Evolutionary conservation across 2,888 invertebrate species (phyloP), one percentile per base, ranked within the genome.

Genomic region (Ophion ventricosus): DNA sequence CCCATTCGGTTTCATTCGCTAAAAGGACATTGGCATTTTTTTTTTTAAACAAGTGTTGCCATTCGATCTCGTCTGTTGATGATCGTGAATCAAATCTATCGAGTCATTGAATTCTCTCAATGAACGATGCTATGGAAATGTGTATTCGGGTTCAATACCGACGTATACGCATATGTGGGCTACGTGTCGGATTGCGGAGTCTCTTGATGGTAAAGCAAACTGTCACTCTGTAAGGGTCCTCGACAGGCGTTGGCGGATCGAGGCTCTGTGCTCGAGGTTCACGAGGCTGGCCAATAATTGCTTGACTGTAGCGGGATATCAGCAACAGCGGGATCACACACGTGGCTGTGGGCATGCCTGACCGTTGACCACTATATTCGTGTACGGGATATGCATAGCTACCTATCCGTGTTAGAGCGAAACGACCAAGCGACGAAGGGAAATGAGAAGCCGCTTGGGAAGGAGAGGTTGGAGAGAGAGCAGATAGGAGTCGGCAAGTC

Each of bases 401-500:
- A 56, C 25, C 23, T 35, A 43, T 23, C 43, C 3, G 40, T 49
- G 72, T 26, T 25, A n/a, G 57, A 81, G 69, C 63, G 70, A 77
- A 73, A 72, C 77, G 43, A 59, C 61, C 72, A 61, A 49, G 64
- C 78, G 70, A 54, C 14, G 70, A 79, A 75, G 78, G 74, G 70
- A 74, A 73, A 78, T 72, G 84, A 78, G 84, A 81, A 69, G 49
- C 76, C 56, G 59, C 23, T n/a, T 26, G 49, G 80, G 74, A 73
- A 75, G 74, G 80, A 76, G 70, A 54, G 80, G 61, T 64, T 80
- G 82, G 63, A 79, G 79, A 82, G 84, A 66, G 77, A 82, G 80
- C 76, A 84, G 83, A 86, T 84, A 85, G 86, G 87, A 88, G 86
- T 80, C 85, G 89, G 89, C 89, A 87, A 89, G 90, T 90, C 92